phyloP scores from a whole-genome alignment of 2,113 vertebrate species.

The Strigops habroptila region DNA sequence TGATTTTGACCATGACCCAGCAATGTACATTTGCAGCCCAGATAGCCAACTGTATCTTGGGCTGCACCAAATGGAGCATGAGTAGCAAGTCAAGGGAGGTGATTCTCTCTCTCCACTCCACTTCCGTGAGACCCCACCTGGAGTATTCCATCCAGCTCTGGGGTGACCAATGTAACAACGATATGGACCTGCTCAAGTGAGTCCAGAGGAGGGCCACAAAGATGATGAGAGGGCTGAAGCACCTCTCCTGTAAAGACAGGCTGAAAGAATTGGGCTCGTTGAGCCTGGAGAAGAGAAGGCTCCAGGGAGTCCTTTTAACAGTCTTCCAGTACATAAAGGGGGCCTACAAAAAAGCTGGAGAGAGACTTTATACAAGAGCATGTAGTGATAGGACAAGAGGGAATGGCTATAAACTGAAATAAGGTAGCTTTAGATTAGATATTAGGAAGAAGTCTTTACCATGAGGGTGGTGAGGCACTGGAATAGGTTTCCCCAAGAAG shows the following conservation, averaged over 20 bases:
- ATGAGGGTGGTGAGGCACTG: not conserved
- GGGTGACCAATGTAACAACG: not conserved
- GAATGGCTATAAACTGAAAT: not conserved
- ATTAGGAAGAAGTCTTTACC: not conserved
- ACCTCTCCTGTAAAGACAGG: not conserved
- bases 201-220: not conserved
- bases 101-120: not conserved
- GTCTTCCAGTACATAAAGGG: not conserved
- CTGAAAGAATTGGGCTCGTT: not conserved
- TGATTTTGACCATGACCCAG: not conserved
- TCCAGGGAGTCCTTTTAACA: not conserved
- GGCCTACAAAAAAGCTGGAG: not conserved
- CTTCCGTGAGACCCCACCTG: not conserved
- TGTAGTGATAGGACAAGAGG: not conserved
- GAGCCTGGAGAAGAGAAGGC: not conserved
- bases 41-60: not conserved
- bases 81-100: not conserved
- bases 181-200: not conserved
- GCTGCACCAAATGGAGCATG: not conserved
- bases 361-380: not conserved
- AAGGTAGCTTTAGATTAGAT: not conserved
- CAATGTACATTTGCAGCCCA: not conserved
- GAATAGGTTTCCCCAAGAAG: not conserved
- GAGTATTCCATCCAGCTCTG: not conserved
- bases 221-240: not conserved